Conservation (phyloP, 2,888 invertebrate species). For the Hypsopygia costalis region DNA sequence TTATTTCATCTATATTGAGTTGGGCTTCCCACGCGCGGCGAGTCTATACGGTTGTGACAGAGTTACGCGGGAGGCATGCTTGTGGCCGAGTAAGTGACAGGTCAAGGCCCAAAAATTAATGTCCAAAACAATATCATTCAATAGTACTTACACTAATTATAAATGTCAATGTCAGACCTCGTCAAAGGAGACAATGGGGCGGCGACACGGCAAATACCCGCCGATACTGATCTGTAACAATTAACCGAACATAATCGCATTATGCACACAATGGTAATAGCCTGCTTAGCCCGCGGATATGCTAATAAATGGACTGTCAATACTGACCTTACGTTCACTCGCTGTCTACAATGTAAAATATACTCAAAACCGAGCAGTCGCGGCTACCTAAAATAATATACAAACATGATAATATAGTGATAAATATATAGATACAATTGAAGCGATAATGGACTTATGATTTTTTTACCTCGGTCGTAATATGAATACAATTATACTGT, state of each 20-base stretch:
- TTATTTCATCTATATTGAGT: neutral
- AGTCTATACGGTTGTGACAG: conserved; percentile 2
- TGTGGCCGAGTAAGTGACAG: conserved; percentile 6
- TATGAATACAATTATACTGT: too few species aligned
- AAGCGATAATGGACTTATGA: too few species aligned
- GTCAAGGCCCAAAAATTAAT: conserved; percentile 6
- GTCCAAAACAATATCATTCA: conserved; percentile 36
- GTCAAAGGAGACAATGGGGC: conserved; percentile 31
- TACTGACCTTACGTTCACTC: conserved; percentile 63
- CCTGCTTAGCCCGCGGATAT: conserved; percentile 32
- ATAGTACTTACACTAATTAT: conserved; percentile 35
- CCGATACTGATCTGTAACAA: conserved; percentile 45
- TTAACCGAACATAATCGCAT: conserved; percentile 47
- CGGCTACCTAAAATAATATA: too few species aligned
- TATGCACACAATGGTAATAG: conserved; percentile 42
- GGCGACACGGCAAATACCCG: conserved; percentile 28
- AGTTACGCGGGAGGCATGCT: conserved; percentile 7
- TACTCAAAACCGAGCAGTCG: neutral
- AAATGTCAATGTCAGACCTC: conserved; percentile 40
- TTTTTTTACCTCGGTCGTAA: too few species aligned
- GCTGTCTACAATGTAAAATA: conserved; percentile 4
- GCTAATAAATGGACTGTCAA: conserved; percentile 50
- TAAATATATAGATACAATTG: too few species aligned
- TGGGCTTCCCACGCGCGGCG: neutral
- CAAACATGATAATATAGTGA: too few species aligned